Evolutionary conservation across 92 coral and sea anemone species (phyloP), one percentile per base, ranked within the genome.

Genomic region (Epizoanthus rinbou): DNA sequence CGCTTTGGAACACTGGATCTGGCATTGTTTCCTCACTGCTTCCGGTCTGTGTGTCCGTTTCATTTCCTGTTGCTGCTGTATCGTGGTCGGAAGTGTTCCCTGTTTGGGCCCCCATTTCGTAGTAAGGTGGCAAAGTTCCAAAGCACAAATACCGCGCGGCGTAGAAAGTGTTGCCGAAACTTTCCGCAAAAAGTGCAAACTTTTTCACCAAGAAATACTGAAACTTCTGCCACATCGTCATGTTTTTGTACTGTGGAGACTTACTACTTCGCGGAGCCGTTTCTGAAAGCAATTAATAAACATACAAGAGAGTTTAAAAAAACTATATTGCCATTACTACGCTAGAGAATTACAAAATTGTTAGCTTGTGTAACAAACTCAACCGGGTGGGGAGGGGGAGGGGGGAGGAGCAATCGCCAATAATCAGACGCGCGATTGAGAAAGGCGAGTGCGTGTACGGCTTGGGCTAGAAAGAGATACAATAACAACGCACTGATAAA

Each of bases 61-160:
- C 45, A 83, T 64, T 23, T 28, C 89, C 88, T 59, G 57, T 60
- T 63, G 37, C 3, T n/a, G 82, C 3, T 22, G 88, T 66, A 63
- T 80, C 84, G 47, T 37, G 50, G 18, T 37, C 79, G 35, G 74
- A 41, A 11, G 69, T 68, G 24, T 17, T 19, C 25, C 59, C 76
- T 16, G 57, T 83, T 2, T 57, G 74, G 45, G 86, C 91, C 9
- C 75, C 84, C 56, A 64, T 87, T 6, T 58, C 75, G 16, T 89
- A 88, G 66, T 19, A 45, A 2, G 87, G 86, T 16, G 83, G 82
- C 24, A 62, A 86, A 19, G 87, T 74, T 53, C 97, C 97, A 63
- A 88, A 82, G 23, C 88, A 89, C 71, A 96, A 83, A 75, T 92
- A 94, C 25, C 83, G 80, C 45, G 88, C 86, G 0, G 99, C 92